Conservation (phyloP, 2,888 invertebrate genomes). For the Caenorhabditis sp. region DNA sequence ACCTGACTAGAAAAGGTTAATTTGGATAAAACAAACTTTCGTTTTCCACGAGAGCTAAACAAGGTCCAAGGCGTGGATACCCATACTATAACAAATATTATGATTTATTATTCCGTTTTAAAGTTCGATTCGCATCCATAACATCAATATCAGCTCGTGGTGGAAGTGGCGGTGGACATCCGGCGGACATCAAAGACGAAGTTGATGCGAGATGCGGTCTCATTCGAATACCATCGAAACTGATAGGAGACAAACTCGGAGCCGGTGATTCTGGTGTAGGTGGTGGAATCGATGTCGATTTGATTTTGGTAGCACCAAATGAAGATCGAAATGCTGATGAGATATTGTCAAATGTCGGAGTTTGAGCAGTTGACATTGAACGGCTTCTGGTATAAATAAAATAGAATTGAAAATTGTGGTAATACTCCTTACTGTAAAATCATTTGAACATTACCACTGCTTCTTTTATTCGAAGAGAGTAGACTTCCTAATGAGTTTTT, state of each 20-base stretch:
- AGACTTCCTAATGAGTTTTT: conserved; percentile 24
- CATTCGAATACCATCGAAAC: conserved; percentile 21
- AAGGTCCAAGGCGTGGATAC: too few species aligned
- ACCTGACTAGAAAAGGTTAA: neutral
- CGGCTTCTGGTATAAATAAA: conserved; percentile 23
- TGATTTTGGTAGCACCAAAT: conserved; percentile 15
- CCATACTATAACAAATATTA: too few species aligned
- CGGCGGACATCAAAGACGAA: conserved; percentile 7
- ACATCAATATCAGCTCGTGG: conserved; percentile 11
- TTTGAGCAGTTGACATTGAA: conserved; percentile 1
- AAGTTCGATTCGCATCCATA: conserved; percentile 25
- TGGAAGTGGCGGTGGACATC: conserved; percentile 29
- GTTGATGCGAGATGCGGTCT: conserved; percentile 32
- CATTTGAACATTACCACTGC: conserved; percentile 14
- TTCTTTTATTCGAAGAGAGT: conserved; percentile 33
- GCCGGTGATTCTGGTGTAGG: conserved; percentile 1
- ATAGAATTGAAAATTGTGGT: neutral
- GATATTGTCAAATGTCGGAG: conserved; percentile 37
- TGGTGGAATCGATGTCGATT: conserved; percentile 3
- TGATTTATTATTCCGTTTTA: too few species aligned
- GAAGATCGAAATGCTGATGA: conserved; percentile 34
- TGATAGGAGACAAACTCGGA: neutral
- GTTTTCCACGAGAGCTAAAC: too few species aligned
- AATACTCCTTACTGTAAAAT: neutral
- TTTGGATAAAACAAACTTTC: neutral